A percentile compares a stretch with the other conserved stretches of the same genome.
These are phyloP conservation scores for Arbacia lixula DNA, from an alignment of 53 echinoderm and acorn worm species.

Conservation along the genomic window DNA sequence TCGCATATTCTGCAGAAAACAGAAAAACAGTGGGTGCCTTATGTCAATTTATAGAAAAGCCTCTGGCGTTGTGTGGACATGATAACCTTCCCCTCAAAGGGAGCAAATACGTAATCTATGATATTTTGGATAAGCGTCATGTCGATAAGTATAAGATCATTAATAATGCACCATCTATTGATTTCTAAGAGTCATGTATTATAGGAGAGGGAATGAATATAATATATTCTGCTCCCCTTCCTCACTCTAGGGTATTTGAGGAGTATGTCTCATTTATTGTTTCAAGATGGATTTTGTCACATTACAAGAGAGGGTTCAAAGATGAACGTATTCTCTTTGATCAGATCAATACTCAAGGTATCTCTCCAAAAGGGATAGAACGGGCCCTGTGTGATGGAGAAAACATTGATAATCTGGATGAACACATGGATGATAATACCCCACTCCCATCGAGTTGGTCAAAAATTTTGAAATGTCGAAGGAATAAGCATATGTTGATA, in stretches of 20 bases:
- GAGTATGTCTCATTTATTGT: constrained; percentile 56
- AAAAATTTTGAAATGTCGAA: constrained; percentile 54
- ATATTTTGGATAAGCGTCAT: constrained; percentile 62
- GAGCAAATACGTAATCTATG: constrained; percentile 61
- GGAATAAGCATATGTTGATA: constrained; percentile 55
- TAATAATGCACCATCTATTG: neutral
- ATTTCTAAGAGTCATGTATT: constrained; percentile 13
- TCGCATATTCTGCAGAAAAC: constrained; percentile 40
- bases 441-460: constrained; percentile 43
- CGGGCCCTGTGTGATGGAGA: constrained; percentile 53
- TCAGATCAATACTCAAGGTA: constrained; percentile 66
- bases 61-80: constrained; percentile 59
- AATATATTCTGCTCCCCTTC: constrained; percentile 58
- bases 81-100: constrained; percentile 72
- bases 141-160: constrained; percentile 5
- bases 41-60: constrained; percentile 62
- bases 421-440: constrained; percentile 5
- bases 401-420: too few relatives aligned
- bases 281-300: constrained; percentile 42
- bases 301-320: constrained; percentile 35
- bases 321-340: constrained; percentile 73
- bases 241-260: constrained; percentile 42
- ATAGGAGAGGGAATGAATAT: constrained; percentile 81
- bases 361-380: constrained; percentile 71
- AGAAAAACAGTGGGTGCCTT: constrained; percentile 49